These are phyloP conservation scores for Polypedilum pembai DNA, from an alignment of 1,140 invertebrate genomes.

Conservation along the genomic window DNA sequence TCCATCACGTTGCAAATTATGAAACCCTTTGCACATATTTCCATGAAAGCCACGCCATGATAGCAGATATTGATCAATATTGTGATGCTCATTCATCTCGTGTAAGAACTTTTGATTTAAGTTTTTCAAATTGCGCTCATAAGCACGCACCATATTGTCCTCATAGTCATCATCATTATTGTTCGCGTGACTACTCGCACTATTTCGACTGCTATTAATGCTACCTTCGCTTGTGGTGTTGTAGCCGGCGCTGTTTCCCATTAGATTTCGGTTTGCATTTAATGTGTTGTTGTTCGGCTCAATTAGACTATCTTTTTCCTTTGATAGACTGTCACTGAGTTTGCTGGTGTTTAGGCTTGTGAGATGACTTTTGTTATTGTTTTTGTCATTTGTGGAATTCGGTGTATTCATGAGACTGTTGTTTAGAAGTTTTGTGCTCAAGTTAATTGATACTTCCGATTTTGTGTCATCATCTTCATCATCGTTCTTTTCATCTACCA, in stretches of 20 bases:
- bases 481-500: background rate
- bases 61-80: conserved; percentile 49
- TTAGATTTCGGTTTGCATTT: conserved; percentile 8
- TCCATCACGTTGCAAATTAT: conserved; percentile 56
- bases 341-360: conserved; percentile 16
- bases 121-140: conserved; percentile 24
- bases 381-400: background rate
- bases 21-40: conserved; percentile 56
- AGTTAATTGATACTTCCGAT: conserved; percentile 13
- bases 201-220: conserved; percentile 20
- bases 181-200: conserved; percentile 11
- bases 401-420: conserved; percentile 6
- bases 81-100: conserved; percentile 40
- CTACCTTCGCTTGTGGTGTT: background rate
- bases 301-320: conserved; percentile 11
- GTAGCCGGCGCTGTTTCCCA: background rate
- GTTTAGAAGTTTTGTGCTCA: conserved; percentile 22
- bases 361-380: conserved; percentile 25
- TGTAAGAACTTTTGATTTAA: conserved; percentile 26
- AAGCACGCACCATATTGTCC: conserved; percentile 18
- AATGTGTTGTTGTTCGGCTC: conserved; percentile 18
- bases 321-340: background rate
- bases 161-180: background rate
- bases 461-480: conserved; percentile 21
- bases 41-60: conserved; percentile 61